These are phyloP conservation scores for Linnaemya vulpina DNA, from an alignment of 2,888 invertebrate species.

Conservation along the genomic window DNA sequence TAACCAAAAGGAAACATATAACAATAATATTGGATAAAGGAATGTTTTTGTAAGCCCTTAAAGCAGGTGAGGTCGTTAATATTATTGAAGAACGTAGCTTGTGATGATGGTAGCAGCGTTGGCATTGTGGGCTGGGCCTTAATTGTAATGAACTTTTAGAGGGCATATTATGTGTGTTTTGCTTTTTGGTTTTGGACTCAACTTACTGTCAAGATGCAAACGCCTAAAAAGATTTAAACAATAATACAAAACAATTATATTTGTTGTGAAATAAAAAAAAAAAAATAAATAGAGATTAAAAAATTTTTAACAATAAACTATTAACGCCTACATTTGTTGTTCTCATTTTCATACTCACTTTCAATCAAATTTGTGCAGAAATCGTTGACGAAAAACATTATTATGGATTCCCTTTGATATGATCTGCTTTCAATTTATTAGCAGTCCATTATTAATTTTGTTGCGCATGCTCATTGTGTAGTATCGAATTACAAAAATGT, in stretches of 20 bases:
- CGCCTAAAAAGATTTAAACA: conserved; percentile 67
- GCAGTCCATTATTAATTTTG: not conserved
- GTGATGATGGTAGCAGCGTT: conserved; percentile 28
- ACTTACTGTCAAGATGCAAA: conserved; percentile 68
- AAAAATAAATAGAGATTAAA: not conserved
- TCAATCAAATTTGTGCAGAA: not conserved
- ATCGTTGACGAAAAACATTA: not conserved
- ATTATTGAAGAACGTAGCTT: conserved; percentile 23
- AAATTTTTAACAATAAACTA: not conserved
- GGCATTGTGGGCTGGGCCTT: conserved; percentile 52
- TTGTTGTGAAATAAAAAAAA: not conserved
- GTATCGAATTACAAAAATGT: conserved; percentile 44
- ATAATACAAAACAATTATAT: conserved; percentile 7
- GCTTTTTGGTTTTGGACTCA: conserved; percentile 3
- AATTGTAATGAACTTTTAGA: conserved; percentile 52
- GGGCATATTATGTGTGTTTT: conserved; percentile 57
- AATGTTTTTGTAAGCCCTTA: conserved; percentile 59
- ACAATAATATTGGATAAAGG: conserved; percentile 51
- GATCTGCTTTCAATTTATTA: conserved; percentile 9
- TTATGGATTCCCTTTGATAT: conserved; percentile 39
- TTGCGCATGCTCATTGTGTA: conserved; percentile 41
- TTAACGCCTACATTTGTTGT: conserved; percentile 29
- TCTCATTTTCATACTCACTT: not conserved
- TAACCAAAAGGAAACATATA: conserved; percentile 58
- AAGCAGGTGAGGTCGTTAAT: conserved; percentile 19